Base-by-base conservation (phyloP, 2,797 vertebrate species). In the Poecilia gillii region DNA sequence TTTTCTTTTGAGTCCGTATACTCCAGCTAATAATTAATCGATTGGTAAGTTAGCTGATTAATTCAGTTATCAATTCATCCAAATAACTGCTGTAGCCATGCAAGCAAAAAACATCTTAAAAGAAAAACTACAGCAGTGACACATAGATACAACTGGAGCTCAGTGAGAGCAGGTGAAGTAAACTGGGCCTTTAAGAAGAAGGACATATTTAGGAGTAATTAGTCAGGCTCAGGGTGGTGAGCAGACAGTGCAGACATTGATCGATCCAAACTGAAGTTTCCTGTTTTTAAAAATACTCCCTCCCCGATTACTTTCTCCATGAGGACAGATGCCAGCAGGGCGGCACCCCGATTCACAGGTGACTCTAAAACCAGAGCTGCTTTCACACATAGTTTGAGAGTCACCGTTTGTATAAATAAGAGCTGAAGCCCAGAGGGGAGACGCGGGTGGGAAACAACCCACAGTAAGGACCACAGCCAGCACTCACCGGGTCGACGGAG, bases 361-460 rank as follows among this genome's bases (percentile, higher is more conserved):
- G 39, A 25, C 20, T 76, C 74, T 88, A 75, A 74, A 82, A 73
- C 57, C 51, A 82, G 80, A 36, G 43, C 68, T 53, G 13, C 73
- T 45, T 16, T 12, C 71, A 2, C 6, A 77, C 86, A 88, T 84
- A 81, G 62, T 85, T 90, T 45, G 0, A 76, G 85, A 92, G 89
- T 79, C 84, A 79, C 68, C 11, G 4, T 28, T 82, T 68, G n/a
- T 89, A 89, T 89, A 84, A 91, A 92, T 87, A 25, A 91, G 88
- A 88, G 51, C 72, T 74, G 64, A 77, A 84, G 76, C 55, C 72
- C 57, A 46, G 59, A 74, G 11, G 71, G 36, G 33, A 53, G 18
- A 16, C 28, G 36, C 2, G 6, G 9, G 5, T 46, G 20, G 46
- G 39, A 51, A 43, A 75, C 49, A 41, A 53, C 36, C 77, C 51